Evolutionary conservation across 2,888 invertebrate genomes (phyloP), one percentile per base, ranked within the genome.

Genomic region (Acrocyrtus sp.): DNA sequence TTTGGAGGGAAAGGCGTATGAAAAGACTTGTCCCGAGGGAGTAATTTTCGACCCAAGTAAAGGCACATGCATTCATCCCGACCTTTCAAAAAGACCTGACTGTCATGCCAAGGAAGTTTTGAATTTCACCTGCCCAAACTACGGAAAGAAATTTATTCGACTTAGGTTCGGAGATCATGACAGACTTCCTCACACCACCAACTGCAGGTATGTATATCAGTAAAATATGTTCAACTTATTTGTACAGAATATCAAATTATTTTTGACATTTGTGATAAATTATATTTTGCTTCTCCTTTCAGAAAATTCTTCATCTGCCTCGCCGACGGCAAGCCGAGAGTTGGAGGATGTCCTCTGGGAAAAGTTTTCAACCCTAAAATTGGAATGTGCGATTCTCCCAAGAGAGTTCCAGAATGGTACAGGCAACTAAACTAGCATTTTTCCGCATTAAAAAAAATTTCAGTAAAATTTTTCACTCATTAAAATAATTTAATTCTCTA

Each of bases 291-390:
- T n/a, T n/a, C n/a, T n/a, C n/a, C 27, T 57, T 43, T 1, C 51
- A 65, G 92, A 82, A 89, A 89, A 78, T 95, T 91, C 83, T 94
- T 90, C 86, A 86, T 93, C 58, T 95, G 95, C 83, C 87, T 93
- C 8, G 88, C 90, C 51, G 85, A 85, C 53, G 89, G 89, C 17
- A 88, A 88, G 47, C 95, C 95, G 0, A 87, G 95, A 22, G 87
- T 91, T 29, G 88, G 91, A 76, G 88, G 88, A 73, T 95, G 95
- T 82, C 92, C 92, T 0, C 89, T 90, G 69, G 91, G 90, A 76
- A 87, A 88, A 22, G 94, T 91, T 2, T 95, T 91, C 84, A 94
- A 93, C 82, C 90, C 91, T 15, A 85, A 90, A 48, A 88, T 88
- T 1, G 88, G 88, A 57, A 85, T 88, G 29, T 95, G 95, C 82